These are phyloP conservation scores for Melipona bicolor DNA, from an alignment of 2,888 invertebrate species.

Conservation along the genomic window DNA sequence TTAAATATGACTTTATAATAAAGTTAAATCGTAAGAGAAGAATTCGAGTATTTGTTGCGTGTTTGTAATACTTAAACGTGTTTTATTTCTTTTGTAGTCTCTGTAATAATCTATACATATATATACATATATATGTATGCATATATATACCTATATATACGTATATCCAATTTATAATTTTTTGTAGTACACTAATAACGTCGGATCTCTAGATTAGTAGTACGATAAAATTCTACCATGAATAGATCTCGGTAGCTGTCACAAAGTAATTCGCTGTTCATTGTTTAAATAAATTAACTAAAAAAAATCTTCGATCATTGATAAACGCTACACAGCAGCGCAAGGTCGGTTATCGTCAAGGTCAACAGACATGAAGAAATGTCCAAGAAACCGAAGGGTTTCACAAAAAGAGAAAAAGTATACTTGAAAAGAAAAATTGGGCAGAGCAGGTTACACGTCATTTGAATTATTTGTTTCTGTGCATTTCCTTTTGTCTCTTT, in stretches of 20 bases:
- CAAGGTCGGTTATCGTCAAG: slow-evolving; percentile 42
- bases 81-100: slow-evolving; percentile 52
- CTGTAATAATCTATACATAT: slow-evolving; percentile 44
- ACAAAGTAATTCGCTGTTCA: slow-evolving; percentile 53
- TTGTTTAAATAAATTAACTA: slow-evolving; percentile 83
- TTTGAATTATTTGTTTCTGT: slow-evolving; percentile 76
- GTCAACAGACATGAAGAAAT: slow-evolving; percentile 49
- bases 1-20: slow-evolving; percentile 62
- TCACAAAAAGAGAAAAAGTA: slow-evolving; percentile 57
- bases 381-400: slow-evolving; percentile 59
- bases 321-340: slow-evolving; percentile 80
- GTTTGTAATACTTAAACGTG: slow-evolving; percentile 45
- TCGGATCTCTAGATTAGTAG: slow-evolving; percentile 42
- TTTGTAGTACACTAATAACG: slow-evolving; percentile 39
- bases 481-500: slow-evolving; percentile 80
- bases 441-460: slow-evolving; percentile 26
- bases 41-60: slow-evolving; percentile 25
- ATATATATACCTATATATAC: neutral
- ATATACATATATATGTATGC: neutral
- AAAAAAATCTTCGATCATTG: slow-evolving; percentile 73
- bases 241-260: slow-evolving; percentile 49
- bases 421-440: slow-evolving; percentile 64
- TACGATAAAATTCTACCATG: slow-evolving; percentile 34
- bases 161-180: slow-evolving; percentile 47
- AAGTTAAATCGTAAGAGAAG: slow-evolving; percentile 55